Conservation (phyloP, 2,113 vertebrate species). For the Serinus canaria region DNA sequence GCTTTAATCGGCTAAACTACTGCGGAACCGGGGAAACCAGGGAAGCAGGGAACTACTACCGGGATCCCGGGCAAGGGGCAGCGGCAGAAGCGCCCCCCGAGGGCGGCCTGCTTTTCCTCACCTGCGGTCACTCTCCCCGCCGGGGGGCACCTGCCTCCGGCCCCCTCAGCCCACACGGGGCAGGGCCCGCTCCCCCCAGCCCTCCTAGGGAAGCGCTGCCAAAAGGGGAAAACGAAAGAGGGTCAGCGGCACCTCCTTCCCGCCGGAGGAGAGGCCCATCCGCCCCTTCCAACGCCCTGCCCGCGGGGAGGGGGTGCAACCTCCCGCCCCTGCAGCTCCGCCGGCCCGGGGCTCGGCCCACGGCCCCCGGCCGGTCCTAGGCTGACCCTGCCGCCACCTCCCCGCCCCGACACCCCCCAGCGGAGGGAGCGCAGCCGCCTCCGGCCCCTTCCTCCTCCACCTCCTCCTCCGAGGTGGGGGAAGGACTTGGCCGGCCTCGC, state of each 20-base stretch:
- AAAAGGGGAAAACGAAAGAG: background rate
- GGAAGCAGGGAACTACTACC: slow-evolving; percentile 31
- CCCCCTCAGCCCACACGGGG: background rate
- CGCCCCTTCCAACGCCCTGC: background rate
- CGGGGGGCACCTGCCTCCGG: background rate
- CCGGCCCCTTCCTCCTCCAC: background rate
- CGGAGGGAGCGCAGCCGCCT: background rate
- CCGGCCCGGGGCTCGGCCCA: background rate
- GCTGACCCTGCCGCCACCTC: background rate
- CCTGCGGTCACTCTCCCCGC: background rate
- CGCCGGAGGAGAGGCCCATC: background rate
- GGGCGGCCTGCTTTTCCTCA: background rate
- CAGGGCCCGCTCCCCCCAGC: background rate
- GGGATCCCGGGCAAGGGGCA: background rate
- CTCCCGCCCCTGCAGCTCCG: background rate
- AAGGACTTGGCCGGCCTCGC: background rate
- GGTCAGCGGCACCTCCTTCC: background rate
- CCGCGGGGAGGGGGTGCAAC: background rate
- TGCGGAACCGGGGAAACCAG: background rate
- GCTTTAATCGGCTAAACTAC: background rate
- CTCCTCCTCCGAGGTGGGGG: background rate
- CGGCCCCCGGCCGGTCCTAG: background rate
- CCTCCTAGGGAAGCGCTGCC: background rate
- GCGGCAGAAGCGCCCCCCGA: background rate
- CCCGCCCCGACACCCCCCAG: slow-evolving; percentile 20